Evolutionary conservation across 2,797 vertebrate genomes (phyloP).

Genomic region (Pseudochromis fuscus): DNA sequence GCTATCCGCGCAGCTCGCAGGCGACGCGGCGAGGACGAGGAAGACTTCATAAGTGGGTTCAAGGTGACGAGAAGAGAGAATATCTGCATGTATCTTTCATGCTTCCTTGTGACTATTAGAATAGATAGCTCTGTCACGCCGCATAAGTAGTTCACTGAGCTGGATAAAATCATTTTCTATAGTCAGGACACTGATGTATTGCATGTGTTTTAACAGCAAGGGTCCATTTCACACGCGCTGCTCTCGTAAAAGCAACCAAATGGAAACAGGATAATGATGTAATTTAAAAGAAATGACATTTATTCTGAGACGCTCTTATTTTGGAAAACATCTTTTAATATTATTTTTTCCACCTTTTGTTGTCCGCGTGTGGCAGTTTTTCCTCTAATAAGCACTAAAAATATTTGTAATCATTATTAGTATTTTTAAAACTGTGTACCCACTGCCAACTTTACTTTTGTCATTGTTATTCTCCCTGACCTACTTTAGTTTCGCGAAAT

Average conservation of each 20-base stretch:
- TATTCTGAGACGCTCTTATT: background rate
- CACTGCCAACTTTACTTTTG: background rate
- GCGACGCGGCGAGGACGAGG: constrained; percentile 25
- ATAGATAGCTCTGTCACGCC: constrained; percentile 75
- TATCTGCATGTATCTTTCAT: constrained; percentile 53
- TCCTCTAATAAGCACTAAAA: background rate
- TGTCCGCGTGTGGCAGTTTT: background rate
- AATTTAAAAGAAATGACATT: constrained; percentile 25
- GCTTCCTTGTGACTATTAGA: constrained; percentile 70
- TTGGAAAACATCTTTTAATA: background rate
- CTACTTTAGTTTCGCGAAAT: constrained; percentile 29
- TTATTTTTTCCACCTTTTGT: background rate
- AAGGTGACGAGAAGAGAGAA: constrained; percentile 66
- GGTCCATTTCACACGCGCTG: constrained; percentile 60
- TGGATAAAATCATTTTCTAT: constrained; percentile 72
- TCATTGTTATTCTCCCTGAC: constrained; percentile 23
- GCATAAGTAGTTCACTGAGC: constrained; percentile 66
- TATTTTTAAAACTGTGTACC: constrained; percentile 1
- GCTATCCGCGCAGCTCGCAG: constrained; percentile 26
- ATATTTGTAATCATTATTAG: constrained; percentile 2
- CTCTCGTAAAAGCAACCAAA: constrained; percentile 32
- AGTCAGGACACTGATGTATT: constrained; percentile 71
- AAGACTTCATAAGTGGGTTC: constrained; percentile 66
- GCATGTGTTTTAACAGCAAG: constrained; percentile 56
- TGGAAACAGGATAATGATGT: constrained; percentile 32